Percentiles rank a stretch among this genome's conserved stretches.
phyloP scores from a whole-genome alignment of 2,797 vertebrate genomes.

The Chaetodon trifasciatus region DNA sequence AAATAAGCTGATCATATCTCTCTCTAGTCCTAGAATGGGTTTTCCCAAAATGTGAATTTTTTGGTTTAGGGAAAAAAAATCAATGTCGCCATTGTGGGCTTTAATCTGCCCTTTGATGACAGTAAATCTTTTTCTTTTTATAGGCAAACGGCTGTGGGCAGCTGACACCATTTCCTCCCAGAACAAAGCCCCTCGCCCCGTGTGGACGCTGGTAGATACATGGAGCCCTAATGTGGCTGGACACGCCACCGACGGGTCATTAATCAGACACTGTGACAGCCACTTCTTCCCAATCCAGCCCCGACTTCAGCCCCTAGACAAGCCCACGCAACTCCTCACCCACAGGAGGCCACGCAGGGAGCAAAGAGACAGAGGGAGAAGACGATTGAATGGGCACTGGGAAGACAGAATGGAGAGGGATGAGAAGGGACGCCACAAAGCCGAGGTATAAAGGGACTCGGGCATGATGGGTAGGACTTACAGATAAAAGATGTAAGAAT shows the following conservation, averaged over 20 bases:
- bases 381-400: constrained; percentile 67
- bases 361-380: constrained; percentile 65
- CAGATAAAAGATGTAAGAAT: constrained; percentile 60
- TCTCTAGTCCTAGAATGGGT: constrained; percentile 95
- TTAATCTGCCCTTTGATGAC: constrained; percentile 99
- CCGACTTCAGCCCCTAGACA: constrained; percentile 80
- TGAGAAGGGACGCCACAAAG: constrained; percentile 64
- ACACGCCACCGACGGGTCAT: constrained; percentile 99
- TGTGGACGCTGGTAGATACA: constrained; percentile 97
- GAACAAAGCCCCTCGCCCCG: constrained; percentile 97
- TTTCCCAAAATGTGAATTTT: constrained; percentile 99
- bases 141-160: constrained; percentile 97
- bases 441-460: constrained; percentile 51
- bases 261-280: constrained; percentile 99
- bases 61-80: constrained; percentile 91
- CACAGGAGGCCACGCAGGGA: constrained; percentile 81
- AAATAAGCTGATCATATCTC: constrained; percentile 99
- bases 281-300: constrained; percentile 89
- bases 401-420: constrained; percentile 62
- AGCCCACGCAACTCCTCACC: constrained; percentile 80
- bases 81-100: constrained; percentile 99
- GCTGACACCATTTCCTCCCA: constrained; percentile 99
- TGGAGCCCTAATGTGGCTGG: constrained; percentile 99
- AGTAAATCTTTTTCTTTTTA: constrained; percentile 99
- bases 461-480: constrained; percentile 45